Conservation (phyloP, 2,113 vertebrate genomes). For the Tachuris rubrigastra region DNA sequence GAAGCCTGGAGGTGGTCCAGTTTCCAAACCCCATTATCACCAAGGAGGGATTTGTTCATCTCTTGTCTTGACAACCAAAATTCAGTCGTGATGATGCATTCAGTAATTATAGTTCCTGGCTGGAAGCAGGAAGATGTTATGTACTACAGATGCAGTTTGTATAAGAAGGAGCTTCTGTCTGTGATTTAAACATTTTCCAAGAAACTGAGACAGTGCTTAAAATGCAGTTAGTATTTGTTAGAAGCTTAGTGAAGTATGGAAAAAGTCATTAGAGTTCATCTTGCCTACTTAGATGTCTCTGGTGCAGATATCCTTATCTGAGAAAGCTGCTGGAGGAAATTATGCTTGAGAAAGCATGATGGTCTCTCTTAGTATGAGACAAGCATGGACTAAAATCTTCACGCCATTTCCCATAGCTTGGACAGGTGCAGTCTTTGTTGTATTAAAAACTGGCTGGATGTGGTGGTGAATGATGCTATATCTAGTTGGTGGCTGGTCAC, state of each 20-base stretch:
- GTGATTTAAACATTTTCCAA: conserved; percentile 6
- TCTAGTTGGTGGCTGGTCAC: neutral
- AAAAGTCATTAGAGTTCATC: neutral
- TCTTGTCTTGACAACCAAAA: neutral
- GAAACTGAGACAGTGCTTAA: neutral
- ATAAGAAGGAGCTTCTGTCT: neutral
- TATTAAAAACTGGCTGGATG: neutral
- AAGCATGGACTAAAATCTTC: neutral
- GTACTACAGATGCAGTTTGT: neutral
- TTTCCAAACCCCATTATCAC: neutral
- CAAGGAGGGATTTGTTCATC: neutral
- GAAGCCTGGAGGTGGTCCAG: neutral
- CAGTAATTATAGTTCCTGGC: neutral
- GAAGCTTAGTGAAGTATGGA: neutral
- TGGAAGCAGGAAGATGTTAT: neutral
- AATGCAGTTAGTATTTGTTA: neutral
- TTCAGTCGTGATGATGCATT: neutral
- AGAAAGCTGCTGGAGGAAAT: neutral
- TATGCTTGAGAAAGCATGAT: neutral
- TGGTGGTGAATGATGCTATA: neutral
- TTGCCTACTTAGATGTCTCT: neutral
- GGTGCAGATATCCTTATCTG: neutral
- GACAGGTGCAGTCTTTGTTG: neutral
- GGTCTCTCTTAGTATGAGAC: neutral
- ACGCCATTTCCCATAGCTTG: neutral